phyloP scores from a whole-genome alignment of 2,888 invertebrate species.

The Fissipunctia ypsillon region DNA sequence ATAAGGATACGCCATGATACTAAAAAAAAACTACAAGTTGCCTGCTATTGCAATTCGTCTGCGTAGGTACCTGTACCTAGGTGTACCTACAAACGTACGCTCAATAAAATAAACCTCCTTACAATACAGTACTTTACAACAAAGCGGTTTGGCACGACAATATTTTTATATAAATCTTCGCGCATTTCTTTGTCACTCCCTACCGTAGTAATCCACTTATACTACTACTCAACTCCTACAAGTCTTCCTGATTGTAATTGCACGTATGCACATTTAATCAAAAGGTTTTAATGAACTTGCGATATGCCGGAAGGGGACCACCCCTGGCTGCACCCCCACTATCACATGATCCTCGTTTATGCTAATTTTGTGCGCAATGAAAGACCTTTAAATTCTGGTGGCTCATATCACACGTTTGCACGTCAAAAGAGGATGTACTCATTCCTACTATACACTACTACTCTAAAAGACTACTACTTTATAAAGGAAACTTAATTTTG shows the following conservation, averaged over 20 bases:
- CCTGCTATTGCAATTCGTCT: background rate
- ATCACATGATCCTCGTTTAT: conserved; percentile 56
- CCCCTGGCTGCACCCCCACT: conserved; percentile 66
- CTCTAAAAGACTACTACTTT: no score
- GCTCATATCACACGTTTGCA: conserved; percentile 58
- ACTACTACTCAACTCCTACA: conserved; percentile 35
- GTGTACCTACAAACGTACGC: no score
- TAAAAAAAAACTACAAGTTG: background rate
- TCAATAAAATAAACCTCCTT: background rate
- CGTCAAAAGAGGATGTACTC: conserved; percentile 17
- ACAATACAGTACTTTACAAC: background rate
- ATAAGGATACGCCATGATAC: background rate
- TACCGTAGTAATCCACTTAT: conserved; percentile 38
- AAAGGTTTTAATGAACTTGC: conserved; percentile 83
- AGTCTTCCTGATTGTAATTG: conserved; percentile 78
- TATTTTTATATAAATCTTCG: background rate
- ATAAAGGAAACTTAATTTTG: conserved; percentile 18
- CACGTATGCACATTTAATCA: conserved; percentile 80
- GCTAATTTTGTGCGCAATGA: conserved; percentile 32
- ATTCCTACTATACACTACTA: no score
- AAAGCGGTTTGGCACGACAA: background rate
- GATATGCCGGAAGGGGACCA: conserved; percentile 73
- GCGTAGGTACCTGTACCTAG: no score
- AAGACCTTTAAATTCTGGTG: conserved; percentile 62
- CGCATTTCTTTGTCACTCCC: conserved; percentile 20